phyloP scores from a whole-genome alignment of 2,888 invertebrate genomes.

The Seira sanloemensis region DNA sequence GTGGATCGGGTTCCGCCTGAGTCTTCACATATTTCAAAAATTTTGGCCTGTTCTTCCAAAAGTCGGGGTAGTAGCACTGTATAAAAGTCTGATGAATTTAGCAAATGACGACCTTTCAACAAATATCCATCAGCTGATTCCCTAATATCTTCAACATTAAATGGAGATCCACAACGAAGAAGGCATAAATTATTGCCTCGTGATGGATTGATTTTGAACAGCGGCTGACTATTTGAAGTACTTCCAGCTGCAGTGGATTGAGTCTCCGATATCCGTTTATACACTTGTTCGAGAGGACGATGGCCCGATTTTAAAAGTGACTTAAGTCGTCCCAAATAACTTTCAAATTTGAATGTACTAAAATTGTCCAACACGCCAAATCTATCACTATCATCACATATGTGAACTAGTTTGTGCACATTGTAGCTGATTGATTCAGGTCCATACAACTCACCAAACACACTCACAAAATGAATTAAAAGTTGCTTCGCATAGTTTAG shows the following conservation, averaged over 20 bases:
- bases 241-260: background rate
- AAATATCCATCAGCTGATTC: background rate
- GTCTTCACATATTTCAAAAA: too few species aligned
- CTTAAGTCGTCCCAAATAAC: constrained; percentile 25
- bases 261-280: constrained; percentile 17
- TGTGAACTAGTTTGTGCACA: constrained; percentile 46
- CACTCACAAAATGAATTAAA: constrained; percentile 41
- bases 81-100: too few species aligned
- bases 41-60: too few species aligned
- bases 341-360: constrained; percentile 49
- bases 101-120: too few species aligned
- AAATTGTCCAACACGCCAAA: constrained; percentile 45
- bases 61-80: too few species aligned
- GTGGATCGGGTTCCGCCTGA: too few species aligned
- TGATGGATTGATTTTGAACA: background rate
- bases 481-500: constrained; percentile 17
- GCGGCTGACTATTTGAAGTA: too few species aligned
- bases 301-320: constrained; percentile 10
- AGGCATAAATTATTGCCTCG: background rate
- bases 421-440: constrained; percentile 35
- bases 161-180: background rate
- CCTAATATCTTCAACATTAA: background rate
- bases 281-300: constrained; percentile 31
- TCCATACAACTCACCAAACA: constrained; percentile 30
- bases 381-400: constrained; percentile 5